Base-by-base conservation (phyloP, 1,140 invertebrate genomes). In the Drosophila asahinai region DNA sequence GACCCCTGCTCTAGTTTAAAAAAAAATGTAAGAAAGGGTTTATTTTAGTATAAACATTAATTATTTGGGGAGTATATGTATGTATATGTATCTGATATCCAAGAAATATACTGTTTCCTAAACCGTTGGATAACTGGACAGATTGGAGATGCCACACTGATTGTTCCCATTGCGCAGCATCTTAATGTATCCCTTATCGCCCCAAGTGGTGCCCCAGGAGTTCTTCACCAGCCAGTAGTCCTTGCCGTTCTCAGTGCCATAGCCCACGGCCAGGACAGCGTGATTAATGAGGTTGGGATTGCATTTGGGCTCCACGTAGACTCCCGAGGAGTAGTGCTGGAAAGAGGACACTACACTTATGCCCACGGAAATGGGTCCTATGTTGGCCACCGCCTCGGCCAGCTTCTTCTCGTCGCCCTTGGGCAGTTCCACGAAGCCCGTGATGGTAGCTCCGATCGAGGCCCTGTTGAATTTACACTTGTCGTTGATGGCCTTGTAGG, bases 201-300 rank as follows among this genome's bases (percentile, higher is more conserved):
- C 61, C 60, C 36, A 63, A 0, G 12, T 9, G 12, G 3, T 19
- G 3, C 36, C 22, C 49, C 61, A 57, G 22, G 33, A 57, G 61
- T 57, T 64, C 30, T 64, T 64, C 5, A 64, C 36, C 61, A 64
- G 49, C 61, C 61, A 64, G 25, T 6, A 64, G 30, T 64, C 49
- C 22, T 2, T 15, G n/a, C 33, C 25, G 1, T 2, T 3, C 15
- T 64, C 61, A 33, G 36, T 38, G n/a, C 49, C 49, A 11, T 27
- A 64, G 33, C 61, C 49, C 38, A 64, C 61, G 9, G 14, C 33
- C 33, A 64, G 15, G 19, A 25, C 49, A 42, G 36, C 22, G n/a
- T 49, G 51, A 36, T 17, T 3, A 30, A 30, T 30, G 6, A 2
- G 0, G 3, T 36, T 3, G 17, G 51, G 27, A 19, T 25, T 6